phyloP scores from a whole-genome alignment of 2,888 invertebrate genomes.

The Orgyia antiqua region DNA sequence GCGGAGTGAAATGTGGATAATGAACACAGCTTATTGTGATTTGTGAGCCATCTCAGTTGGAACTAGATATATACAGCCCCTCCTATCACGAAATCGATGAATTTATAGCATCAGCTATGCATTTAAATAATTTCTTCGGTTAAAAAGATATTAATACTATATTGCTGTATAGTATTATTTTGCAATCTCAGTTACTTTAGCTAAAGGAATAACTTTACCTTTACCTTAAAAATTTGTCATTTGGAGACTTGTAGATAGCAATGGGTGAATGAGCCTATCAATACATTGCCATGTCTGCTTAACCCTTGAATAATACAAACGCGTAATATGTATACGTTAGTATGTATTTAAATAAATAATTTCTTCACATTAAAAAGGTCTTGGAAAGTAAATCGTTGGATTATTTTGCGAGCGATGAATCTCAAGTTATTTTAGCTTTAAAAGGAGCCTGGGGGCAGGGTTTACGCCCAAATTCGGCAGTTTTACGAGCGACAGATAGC shows the following conservation, averaged over 20 bases:
- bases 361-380: conserved; percentile 4
- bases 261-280: no score
- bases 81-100: conserved; percentile 23
- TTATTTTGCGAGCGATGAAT: conserved; percentile 12
- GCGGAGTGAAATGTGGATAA: conserved; percentile 67
- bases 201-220: no score
- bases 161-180: neutral
- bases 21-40: conserved; percentile 73
- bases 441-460: conserved; percentile 31
- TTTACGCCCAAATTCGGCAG: conserved; percentile 44
- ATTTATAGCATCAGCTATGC: conserved; percentile 25
- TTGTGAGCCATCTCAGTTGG: conserved; percentile 57
- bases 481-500: conserved; percentile 54
- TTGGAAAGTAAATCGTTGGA: conserved; percentile 9
- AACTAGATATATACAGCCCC: conserved; percentile 39
- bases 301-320: no score
- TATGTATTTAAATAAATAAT: no score
- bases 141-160: no score
- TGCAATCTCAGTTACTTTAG: neutral
- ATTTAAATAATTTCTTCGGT: conserved; percentile 33
- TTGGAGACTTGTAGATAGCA: no score
- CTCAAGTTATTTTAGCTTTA: conserved; percentile 29
- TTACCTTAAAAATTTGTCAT: no score
- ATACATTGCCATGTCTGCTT: no score
- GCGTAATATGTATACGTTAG: no score